Percentiles rank a stretch among this genome's conserved stretches.
phyloP scores from a whole-genome alignment of 2,888 invertebrate species.

The Aspidiotus rigidus region DNA sequence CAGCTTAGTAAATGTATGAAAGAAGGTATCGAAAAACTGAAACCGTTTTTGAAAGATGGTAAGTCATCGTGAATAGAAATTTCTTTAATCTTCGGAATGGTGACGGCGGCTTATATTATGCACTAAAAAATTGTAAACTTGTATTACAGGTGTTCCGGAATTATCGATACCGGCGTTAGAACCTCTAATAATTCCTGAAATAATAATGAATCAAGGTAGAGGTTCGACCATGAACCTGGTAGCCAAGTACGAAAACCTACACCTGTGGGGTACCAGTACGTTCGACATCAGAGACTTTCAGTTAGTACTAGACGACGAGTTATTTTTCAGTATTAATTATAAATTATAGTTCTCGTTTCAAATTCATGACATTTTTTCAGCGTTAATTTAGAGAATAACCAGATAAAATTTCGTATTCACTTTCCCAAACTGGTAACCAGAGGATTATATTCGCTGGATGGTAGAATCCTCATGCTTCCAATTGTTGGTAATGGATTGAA shows the following conservation, averaged over 20 bases:
- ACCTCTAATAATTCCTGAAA: constrained; percentile 57
- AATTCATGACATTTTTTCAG: constrained; percentile 42
- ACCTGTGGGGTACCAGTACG: constrained; percentile 54
- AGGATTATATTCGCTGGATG: constrained; percentile 57
- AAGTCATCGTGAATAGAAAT: constrained; percentile 23
- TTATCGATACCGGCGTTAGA: constrained; percentile 60
- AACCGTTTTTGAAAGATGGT: constrained; percentile 50
- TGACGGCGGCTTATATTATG: too few relatives aligned
- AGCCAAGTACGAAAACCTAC: constrained; percentile 56
- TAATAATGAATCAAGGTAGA: constrained; percentile 58
- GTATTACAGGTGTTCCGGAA: constrained; percentile 51
- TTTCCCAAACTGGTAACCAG: constrained; percentile 57
- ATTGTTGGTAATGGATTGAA: constrained; percentile 48
- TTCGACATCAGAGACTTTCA: constrained; percentile 57
- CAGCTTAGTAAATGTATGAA: constrained; percentile 55
- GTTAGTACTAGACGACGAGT: constrained; percentile 45
- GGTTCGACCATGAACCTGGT: constrained; percentile 60
- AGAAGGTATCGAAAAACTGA: constrained; percentile 51
- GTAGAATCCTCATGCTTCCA: constrained; percentile 64
- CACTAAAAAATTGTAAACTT: constrained; percentile 1
- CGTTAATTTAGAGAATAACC: constrained; percentile 50
- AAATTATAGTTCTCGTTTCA: neutral
- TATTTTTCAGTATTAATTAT: neutral
- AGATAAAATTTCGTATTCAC: constrained; percentile 52
- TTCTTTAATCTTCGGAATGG: too few relatives aligned